phyloP scores from a whole-genome alignment of 2,888 invertebrate species.

The Pemphredon lugubris region DNA sequence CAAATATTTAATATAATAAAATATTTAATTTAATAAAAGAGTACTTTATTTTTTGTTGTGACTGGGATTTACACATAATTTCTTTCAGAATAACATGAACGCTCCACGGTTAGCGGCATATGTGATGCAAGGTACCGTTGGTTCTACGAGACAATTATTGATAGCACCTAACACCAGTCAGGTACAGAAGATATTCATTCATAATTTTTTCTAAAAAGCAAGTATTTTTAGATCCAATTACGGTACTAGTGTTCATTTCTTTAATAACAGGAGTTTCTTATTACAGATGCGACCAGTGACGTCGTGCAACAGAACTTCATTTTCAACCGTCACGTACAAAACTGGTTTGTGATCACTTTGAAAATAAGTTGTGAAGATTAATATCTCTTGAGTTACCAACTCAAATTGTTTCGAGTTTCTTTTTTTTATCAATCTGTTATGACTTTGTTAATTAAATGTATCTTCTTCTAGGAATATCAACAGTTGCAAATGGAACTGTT shows the following conservation, averaged over 20 bases:
- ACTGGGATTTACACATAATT: no score
- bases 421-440: no score
- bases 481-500: constrained; percentile 72
- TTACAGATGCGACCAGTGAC: constrained; percentile 70
- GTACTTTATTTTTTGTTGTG: no score
- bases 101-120: constrained; percentile 74
- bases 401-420: no score
- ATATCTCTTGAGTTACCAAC: no score
- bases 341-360: constrained; percentile 62
- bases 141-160: constrained; percentile 73
- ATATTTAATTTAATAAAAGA: no score
- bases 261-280: constrained; percentile 18
- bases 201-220: no score
- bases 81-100: constrained; percentile 75
- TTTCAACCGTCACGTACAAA: constrained; percentile 71
- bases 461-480: constrained; percentile 62
- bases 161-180: constrained; percentile 72
- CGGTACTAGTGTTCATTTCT: not conserved
- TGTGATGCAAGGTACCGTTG: constrained; percentile 75
- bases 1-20: constrained; percentile 23
- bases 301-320: constrained; percentile 57
- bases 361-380: no score
- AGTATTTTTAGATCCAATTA: not conserved
- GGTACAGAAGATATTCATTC: no score
- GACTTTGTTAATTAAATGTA: no score